Base-by-base conservation (phyloP, 2,888 invertebrate genomes). In the Andrena marginata region DNA sequence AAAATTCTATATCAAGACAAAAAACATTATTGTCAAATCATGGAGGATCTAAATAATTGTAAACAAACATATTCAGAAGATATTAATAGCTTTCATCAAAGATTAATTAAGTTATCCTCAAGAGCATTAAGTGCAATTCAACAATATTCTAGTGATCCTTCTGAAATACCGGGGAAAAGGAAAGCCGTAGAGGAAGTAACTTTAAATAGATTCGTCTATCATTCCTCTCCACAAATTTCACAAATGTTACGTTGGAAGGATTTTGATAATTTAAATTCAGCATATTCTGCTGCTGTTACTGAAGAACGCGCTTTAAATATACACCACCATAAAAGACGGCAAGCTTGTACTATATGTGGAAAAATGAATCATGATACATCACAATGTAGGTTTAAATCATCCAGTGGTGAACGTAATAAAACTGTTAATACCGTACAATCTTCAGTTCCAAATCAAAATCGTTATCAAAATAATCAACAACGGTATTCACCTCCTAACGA, bases 1-100 rank as follows among this genome's bases (percentile, higher is more conserved):
- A 67, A 74, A 31, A 2, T 16, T 1, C 13, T 65, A 2, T 74
- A 54, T 10, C 54, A 54, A 62, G 75, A 75, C 54, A 69, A 20
- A 13, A 75, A 69, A 69, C 68, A 75, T 51, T 69, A 76, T 54
- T 76, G 75, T 6, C 54, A 69, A 42, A 42, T 76, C 51, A 69
- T 76, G 42, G 69, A 75, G 10, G 67, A 63, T 13, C 6, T 76
- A 69, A 76, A 63, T 31, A 76, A 63, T 42, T 33, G 54, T 31
- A 69, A 26, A 7, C 70, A 76, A 10, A 13, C 31, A 7, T 2
- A 26, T 16, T 63, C 54, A 0, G 64, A 76, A 31, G 54, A 6
- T 2, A 65, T 76, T 8, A 56, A 4, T 5, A 13, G 1, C 7
- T 70, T 31, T 56, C 16, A 76, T 64, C 76, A 70, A 42, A 68